Evolutionary conservation across 1,140 invertebrate species (phyloP), one percentile per base, ranked within the genome.

Genomic region (Nephila pilipes): DNA sequence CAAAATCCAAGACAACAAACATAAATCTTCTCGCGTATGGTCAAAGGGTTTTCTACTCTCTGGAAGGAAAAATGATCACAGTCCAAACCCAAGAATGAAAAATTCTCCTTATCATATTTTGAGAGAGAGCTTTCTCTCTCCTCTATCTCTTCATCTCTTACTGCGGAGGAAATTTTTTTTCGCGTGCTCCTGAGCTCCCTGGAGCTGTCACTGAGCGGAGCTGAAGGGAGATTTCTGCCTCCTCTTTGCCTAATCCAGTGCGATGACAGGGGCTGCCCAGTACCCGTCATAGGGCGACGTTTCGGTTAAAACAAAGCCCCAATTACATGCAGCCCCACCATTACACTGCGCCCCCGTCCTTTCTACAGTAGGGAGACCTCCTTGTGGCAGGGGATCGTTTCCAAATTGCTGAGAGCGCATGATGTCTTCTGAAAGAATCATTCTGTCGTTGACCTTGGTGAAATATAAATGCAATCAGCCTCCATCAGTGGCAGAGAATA

Each of bases 251-350:
- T 93, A 93, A 93, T 93, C 91, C 91, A 93, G 25, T 93, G 83
- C 91, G 91, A 57, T 93, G 91, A 93, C 91, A 93, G 85, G 63
- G 55, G 58, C 90, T 92, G 90, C 80, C 91, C 65, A 80, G 65
- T 25, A 46, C 91, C 83, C 91, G 91, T 93, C 91, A 93, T 22
- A 38, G 83, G 85, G n/a, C 85, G 91, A 93, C 91, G 83, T 92
- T 93, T 93, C 91, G 91, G 91, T 93, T 93, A 93, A 93, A 87
- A 93, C 91, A 93, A 93, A 93, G 85, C 91, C 91, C 91, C 91
- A 93, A 93, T 93, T 93, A 93, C 91, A 93, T 93, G 91, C 91
- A 93, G 65, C 81, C 63, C 54, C 91, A n/a, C 81, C 38, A 46
- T 83, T 83, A 46, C 80, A 46, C 81, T n/a, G 25, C 81, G 10